phyloP scores from a whole-genome alignment of 2,797 vertebrate species.

The Busarellus nigricollis region DNA sequence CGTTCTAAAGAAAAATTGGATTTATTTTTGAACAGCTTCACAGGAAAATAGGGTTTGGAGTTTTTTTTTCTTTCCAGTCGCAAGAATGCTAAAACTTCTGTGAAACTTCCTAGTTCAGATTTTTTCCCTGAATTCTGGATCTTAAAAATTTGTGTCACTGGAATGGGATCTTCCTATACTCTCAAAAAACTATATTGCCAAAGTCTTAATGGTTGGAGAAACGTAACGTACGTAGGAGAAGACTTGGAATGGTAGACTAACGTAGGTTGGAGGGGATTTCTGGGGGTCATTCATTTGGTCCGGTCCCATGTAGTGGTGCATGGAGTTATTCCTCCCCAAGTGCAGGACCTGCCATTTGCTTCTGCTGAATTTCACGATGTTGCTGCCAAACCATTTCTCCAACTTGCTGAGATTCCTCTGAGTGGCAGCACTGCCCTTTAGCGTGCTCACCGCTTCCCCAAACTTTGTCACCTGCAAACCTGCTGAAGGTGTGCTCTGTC shows the following conservation, averaged over 20 bases:
- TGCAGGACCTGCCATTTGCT: not conserved
- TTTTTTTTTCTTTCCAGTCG: not conserved
- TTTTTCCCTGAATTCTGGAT: not conserved
- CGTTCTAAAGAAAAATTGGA: not conserved
- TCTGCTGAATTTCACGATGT: not conserved
- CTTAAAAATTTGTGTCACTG: not conserved
- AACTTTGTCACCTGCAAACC: not conserved
- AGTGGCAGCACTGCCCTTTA: not conserved
- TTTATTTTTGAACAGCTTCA: not conserved
- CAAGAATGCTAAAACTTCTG: not conserved
- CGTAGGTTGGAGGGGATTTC: not conserved
- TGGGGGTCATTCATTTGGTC: not conserved
- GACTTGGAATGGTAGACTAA: not conserved
- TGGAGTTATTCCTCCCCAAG: not conserved
- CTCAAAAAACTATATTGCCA: not conserved
- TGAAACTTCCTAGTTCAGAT: not conserved
- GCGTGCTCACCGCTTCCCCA: rapidly evolving
- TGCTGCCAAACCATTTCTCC: not conserved
- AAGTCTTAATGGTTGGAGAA: not conserved
- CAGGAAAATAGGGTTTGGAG: not conserved
- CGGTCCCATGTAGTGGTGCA: not conserved
- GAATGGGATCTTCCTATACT: not conserved
- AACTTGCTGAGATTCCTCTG: not conserved
- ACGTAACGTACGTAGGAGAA: not conserved
- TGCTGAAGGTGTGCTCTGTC: not conserved